Conservation (phyloP, 1,140 invertebrate genomes). For the Drosophila neocordata region DNA sequence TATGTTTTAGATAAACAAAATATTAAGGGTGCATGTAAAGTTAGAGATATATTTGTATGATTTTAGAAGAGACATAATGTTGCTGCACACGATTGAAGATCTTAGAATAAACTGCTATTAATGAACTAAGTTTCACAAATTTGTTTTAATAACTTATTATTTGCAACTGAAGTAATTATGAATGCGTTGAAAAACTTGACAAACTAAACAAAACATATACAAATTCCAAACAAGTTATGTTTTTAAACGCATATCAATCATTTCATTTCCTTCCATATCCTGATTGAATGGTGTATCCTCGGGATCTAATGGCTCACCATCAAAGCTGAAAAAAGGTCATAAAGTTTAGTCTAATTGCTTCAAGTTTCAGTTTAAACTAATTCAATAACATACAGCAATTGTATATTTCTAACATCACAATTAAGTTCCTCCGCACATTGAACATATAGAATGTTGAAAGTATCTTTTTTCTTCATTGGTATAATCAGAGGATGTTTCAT, state of each 20-base stretch:
- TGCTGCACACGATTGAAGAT: not conserved
- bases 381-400: conserved; percentile 46
- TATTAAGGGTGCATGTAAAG: conserved; percentile 64
- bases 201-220: not conserved
- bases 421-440: conserved; percentile 73
- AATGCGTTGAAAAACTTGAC: not conserved
- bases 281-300: conserved; percentile 67
- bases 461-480: conserved; percentile 52
- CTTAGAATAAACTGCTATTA: not conserved
- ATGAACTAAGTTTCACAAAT: too few relatives aligned
- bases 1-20: conserved; percentile 73
- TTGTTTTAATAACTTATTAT: not conserved
- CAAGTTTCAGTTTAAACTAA: not conserved
- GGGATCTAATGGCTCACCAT: conserved; percentile 64
- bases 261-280: conserved; percentile 74
- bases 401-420: conserved; percentile 28
- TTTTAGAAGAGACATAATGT: not conserved
- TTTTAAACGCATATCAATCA: conserved; percentile 59
- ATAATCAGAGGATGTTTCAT: conserved; percentile 66
- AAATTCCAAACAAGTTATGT: not conserved
- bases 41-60: conserved; percentile 27
- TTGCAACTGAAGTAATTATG: not conserved
- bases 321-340: conserved; percentile 49
- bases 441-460: conserved; percentile 69
- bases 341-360: not conserved